Base-by-base conservation (phyloP, 2,797 vertebrate species). In the Nyctibius grandis region DNA sequence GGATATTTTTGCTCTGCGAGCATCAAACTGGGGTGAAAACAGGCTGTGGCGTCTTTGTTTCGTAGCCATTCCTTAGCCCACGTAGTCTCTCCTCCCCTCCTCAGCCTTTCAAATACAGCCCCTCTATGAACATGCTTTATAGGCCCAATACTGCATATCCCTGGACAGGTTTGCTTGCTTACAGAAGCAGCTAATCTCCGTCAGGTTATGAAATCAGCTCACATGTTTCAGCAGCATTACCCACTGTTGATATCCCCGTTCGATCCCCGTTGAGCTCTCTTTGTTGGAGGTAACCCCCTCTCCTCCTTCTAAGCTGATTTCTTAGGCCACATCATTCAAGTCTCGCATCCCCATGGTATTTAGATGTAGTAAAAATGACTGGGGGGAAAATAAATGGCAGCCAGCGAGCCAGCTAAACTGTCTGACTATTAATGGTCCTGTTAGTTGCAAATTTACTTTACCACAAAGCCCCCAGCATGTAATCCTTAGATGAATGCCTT, bases 401-500 rank as follows among this genome's bases (percentile, higher is more conserved):
- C 70, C 63, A 75, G 88, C 0, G n/a, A 89, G 85, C 48, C 57
- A 78, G 23, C 89, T 64, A 80, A 96, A 92, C 92, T 79, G 88
- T 92, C 90, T 87, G 88, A 72, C 96, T 95, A 85, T 91, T 92
- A 94, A 91, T 80, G 92, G 93, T 91, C 63, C 92, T 14, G 85
- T 87, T 96, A 70, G 91, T 70, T 88, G 91, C 87, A 88, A 93
- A 94, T 95, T 94, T 94, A 88, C 92, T 95, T 83, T 76, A 75
- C 91, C 84, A 92, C 91, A 91, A 93, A 95, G 89, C 91, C 92
- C 89, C 87, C 91, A 79, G 88, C 91, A 61, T 79, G 91, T 95
- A 95, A 96, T 96, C 93, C 96, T 89, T 51, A 50, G 54, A 68
- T 92, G 92, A 96, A 96, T 95, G 95, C 96, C 94, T 94, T 93